A percentile compares a stretch with the other conserved stretches of the same genome.
Conservation (phyloP, 2,113 vertebrate species). For the Ifrita kowaldi region DNA sequence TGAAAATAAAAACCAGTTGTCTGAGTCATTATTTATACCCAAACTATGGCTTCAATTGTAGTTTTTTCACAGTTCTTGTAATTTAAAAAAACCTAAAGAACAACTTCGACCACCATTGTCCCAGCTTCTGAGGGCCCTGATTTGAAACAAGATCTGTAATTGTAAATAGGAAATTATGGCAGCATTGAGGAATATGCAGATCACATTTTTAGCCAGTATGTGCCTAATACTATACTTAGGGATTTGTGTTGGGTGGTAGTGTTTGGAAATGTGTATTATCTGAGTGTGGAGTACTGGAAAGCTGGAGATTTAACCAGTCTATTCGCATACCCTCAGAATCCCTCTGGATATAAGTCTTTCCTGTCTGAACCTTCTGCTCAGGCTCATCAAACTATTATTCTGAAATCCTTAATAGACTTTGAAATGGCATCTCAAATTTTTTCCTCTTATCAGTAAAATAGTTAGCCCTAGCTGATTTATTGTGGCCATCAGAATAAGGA, state of each 20-base stretch:
- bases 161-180: background rate
- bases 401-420: background rate
- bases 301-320: background rate
- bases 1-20: constrained; percentile 80
- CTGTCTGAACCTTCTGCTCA: background rate
- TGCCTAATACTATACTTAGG: background rate
- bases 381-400: background rate
- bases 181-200: background rate
- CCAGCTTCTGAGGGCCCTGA: background rate
- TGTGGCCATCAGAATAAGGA: background rate
- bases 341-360: background rate
- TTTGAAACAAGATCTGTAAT: background rate
- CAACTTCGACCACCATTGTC: background rate
- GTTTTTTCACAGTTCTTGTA: background rate
- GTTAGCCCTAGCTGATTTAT: background rate
- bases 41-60: constrained; percentile 30
- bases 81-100: background rate
- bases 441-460: background rate
- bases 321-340: background rate
- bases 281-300: background rate
- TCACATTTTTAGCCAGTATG: background rate
- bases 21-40: constrained; percentile 59
- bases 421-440: background rate
- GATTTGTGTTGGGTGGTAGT: background rate
- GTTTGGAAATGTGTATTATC: background rate